phyloP scores from a whole-genome alignment of 2,113 vertebrate species.

The Pipa parva region DNA sequence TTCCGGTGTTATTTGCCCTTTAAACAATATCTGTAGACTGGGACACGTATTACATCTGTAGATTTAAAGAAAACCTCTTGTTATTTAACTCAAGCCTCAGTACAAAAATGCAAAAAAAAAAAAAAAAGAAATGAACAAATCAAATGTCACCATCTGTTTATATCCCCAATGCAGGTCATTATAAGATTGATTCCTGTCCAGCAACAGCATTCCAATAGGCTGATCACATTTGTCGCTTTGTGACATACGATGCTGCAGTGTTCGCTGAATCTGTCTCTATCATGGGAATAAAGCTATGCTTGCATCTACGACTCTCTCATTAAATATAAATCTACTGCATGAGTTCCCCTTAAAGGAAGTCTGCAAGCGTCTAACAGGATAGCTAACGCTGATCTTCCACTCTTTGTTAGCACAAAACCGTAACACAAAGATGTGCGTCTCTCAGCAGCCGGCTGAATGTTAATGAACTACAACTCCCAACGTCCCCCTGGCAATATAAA shows the following conservation, averaged over 20 bases:
- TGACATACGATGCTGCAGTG: not conserved
- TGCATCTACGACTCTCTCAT: not conserved
- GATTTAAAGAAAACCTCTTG: no score
- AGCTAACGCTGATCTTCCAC: not conserved
- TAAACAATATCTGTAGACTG: no score
- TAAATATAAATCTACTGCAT: slow-evolving; percentile 13
- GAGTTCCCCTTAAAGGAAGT: slow-evolving; percentile 5
- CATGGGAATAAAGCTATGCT: not conserved
- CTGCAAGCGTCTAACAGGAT: slow-evolving; percentile 8
- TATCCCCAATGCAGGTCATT: not conserved
- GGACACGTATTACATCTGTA: no score
- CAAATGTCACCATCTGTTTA: not conserved
- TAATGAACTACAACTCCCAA: no score
- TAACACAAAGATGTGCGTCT: not conserved
- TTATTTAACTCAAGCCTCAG: no score
- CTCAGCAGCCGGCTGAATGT: not conserved
- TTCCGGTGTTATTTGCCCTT: no score
- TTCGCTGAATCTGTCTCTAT: slow-evolving; percentile 15
- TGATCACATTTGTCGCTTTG: slow-evolving; percentile 10
- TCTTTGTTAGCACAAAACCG: not conserved
- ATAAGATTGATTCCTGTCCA: not conserved
- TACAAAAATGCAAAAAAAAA: not conserved
- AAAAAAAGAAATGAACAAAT: not conserved
- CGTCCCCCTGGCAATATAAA: no score
- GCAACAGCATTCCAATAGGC: not conserved